Evolutionary conservation across 2,113 vertebrate genomes (phyloP), one percentile per base, ranked within the genome.

Genomic region (Scolopax mira): DNA sequence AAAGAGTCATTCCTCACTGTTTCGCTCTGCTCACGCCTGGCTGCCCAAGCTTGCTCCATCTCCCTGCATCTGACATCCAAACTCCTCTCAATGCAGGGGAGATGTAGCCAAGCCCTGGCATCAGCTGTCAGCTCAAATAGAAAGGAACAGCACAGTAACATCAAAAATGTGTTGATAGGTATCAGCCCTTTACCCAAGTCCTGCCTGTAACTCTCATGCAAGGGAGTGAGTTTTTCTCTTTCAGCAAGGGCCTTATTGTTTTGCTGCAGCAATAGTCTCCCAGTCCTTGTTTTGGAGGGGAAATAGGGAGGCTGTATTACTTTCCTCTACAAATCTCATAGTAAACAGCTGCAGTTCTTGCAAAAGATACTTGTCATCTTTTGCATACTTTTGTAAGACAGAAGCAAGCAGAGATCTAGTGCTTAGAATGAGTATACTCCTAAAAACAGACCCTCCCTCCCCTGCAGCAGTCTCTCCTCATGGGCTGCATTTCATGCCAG

Each of bases 41-140:
- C 87, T 98, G 95, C 94, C 89, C 97, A 97, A 77, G 94, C 87
- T 96, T 96, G 88, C 96, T 93, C 33, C 88, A 64, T 80, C 94
- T 97, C 96, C 85, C 87, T 90, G 72, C 77, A 57, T 75, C 83
- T 95, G 97, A 97, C 97, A 95, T 90, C 91, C 92, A 88, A 92
- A 91, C 95, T 94, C 96, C 89, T 93, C 66, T 89, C 94, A 52
- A 2, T 31, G 77, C 86, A 52, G 58, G 46, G 73, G 75, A 94
- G 52, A 60, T 41, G 73, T n/a, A 86, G 93, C 85, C 91, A 86
- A 90, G 79, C 73, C 79, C 94, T 90, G 85, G 91, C 88, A 85
- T 79, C 71, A 90, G 77, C 96, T 98, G 97, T 97, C 96, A 96
- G 88, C 95, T 97, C 94, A 96, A 90, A 79, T 14, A 91, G 94